These are phyloP conservation scores for Albula glossodonta DNA, from an alignment of 2,113 vertebrate species.

Conservation along the genomic window DNA sequence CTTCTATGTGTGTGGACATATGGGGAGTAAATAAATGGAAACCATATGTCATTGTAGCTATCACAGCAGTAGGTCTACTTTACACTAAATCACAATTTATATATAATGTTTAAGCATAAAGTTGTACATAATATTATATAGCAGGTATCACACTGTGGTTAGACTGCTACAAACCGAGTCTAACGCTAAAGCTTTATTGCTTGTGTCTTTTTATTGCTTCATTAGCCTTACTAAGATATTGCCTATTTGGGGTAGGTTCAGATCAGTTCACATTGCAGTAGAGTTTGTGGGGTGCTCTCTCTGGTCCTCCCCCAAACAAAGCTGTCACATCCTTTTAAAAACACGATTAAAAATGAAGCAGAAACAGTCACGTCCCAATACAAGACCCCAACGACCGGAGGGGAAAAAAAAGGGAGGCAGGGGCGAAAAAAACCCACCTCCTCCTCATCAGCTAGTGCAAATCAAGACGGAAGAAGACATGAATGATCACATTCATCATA, in stretches of 20 bases:
- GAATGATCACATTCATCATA: constrained; percentile 64
- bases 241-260: not conserved
- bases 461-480: constrained; percentile 48
- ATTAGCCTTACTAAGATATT: not conserved
- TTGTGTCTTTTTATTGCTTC: not conserved
- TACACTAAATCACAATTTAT: not conserved
- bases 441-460: constrained; percentile 43
- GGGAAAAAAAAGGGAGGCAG: not conserved
- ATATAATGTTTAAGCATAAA: not conserved
- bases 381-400: constrained; percentile 30
- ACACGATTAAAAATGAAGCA: constrained; percentile 3
- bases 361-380: constrained; percentile 15
- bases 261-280: not conserved
- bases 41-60: too few species aligned
- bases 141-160: not conserved
- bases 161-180: not conserved
- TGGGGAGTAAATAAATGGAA: too few species aligned
- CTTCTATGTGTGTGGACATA: too few species aligned
- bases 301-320: not conserved
- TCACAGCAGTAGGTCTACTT: not conserved
- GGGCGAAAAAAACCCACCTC: not conserved
- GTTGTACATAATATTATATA: not conserved
- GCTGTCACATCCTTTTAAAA: constrained; percentile 11
- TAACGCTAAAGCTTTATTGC: not conserved
- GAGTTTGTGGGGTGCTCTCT: not conserved